A percentile compares a stretch with the other conserved stretches of the same genome.
Evolutionary conservation across 2,888 invertebrate species (phyloP).

Genomic region (Hanleya hanleyi): DNA sequence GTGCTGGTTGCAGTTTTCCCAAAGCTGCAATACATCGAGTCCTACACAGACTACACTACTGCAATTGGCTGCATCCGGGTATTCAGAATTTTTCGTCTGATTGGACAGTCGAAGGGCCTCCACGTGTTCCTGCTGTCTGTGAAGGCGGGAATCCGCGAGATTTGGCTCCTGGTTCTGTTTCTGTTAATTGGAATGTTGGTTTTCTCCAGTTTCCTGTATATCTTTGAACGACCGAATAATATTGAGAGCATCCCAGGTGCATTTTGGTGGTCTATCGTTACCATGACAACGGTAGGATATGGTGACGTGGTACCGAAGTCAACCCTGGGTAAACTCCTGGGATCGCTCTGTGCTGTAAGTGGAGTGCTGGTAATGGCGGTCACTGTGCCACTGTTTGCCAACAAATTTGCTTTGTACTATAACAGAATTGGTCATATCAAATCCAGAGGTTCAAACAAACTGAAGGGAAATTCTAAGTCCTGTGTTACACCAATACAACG

Average conservation of each 20-base stretch:
- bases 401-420: neutral
- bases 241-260: neutral
- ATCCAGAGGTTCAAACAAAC: too few relatives aligned
- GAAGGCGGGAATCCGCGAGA: slow-evolving; percentile 53
- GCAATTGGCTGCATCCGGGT: slow-evolving; percentile 55
- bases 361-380: neutral
- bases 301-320: neutral
- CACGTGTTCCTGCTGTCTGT: slow-evolving; percentile 59
- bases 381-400: neutral
- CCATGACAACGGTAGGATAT: slow-evolving; percentile 8
- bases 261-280: slow-evolving; percentile 4
- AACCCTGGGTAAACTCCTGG: neutral
- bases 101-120: slow-evolving; percentile 56
- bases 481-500: too few relatives aligned
- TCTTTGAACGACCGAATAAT: slow-evolving; percentile 40
- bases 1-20: slow-evolving; percentile 39
- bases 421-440: neutral
- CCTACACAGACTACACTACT: slow-evolving; percentile 49
- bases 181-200: slow-evolving; percentile 55
- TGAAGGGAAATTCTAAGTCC: too few relatives aligned
- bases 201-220: slow-evolving; percentile 58
- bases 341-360: neutral
- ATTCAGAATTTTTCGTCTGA: slow-evolving; percentile 55
- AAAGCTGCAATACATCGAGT: slow-evolving; percentile 44
- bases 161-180: slow-evolving; percentile 55